Percentiles rank a stretch among this genome's conserved stretches.
These are phyloP conservation scores for Guaruba guarouba DNA, from an alignment of 2,113 vertebrate genomes.

Conservation along the genomic window DNA sequence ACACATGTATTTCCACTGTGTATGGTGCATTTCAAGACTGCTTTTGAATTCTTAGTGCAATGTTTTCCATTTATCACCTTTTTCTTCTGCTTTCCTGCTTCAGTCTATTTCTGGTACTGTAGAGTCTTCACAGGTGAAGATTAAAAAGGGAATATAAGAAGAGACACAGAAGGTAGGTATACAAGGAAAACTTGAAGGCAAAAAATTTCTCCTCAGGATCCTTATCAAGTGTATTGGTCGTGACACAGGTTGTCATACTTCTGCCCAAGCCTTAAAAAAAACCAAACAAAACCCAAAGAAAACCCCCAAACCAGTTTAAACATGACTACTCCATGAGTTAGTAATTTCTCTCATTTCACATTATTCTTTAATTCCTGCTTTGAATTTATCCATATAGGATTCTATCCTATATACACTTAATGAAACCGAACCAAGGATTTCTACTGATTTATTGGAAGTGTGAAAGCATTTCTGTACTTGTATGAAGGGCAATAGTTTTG, in stretches of 20 bases:
- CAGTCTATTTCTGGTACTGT: not conserved
- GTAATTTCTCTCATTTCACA: not conserved
- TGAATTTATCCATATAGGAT: not conserved
- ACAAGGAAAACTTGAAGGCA: not conserved
- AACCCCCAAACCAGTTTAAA: not conserved
- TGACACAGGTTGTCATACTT: not conserved
- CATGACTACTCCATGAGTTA: not conserved
- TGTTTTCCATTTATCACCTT: not conserved
- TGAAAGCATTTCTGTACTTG: not conserved
- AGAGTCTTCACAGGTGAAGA: not conserved
- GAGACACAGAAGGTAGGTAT: not conserved
- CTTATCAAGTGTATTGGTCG: not conserved
- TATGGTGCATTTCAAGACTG: not conserved
- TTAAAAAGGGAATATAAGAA: not conserved
- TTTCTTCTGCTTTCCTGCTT: not conserved
- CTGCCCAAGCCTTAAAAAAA: not conserved
- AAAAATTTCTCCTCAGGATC: not conserved
- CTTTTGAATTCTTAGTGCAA: not conserved
- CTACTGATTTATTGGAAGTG: not conserved
- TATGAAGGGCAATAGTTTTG: not conserved
- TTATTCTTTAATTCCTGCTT: not conserved
- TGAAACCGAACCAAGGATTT: not conserved
- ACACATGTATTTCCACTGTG: accelerated
- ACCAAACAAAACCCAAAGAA: not conserved
- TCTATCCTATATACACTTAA: not conserved